These are phyloP conservation scores for Sceloporus tristichus DNA, from an alignment of 2,113 vertebrate species.

Conservation along the genomic window DNA sequence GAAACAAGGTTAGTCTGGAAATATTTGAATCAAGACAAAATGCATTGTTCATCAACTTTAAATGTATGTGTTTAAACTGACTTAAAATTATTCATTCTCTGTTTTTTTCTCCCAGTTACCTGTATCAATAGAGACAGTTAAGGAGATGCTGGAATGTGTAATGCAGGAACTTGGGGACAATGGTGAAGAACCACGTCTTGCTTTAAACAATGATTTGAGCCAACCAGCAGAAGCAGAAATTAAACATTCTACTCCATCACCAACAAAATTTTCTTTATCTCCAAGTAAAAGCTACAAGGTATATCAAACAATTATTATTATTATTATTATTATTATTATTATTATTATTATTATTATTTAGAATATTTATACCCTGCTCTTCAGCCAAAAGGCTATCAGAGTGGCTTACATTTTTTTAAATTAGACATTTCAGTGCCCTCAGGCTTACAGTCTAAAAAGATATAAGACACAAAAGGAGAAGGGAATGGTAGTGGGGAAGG, in stretches of 20 bases:
- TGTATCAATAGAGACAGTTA: conserved; percentile 89
- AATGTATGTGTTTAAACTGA: neutral
- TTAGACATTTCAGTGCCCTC: too few species aligned
- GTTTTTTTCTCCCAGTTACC: conserved; percentile 82
- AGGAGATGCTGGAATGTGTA: conserved; percentile 90
- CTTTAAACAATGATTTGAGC: conserved; percentile 81
- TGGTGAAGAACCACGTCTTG: conserved; percentile 77
- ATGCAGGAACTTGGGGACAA: conserved; percentile 89
- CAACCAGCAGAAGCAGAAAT: conserved; percentile 80
- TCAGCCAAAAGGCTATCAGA: too few species aligned
- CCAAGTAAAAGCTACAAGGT: conserved; percentile 91
- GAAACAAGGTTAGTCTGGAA: neutral
- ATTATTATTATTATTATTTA: too few species aligned
- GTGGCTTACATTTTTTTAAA: too few species aligned
- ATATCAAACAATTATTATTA: conserved; percentile 29
- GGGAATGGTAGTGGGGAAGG: too few species aligned
- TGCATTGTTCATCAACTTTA: neutral
- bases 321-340: too few species aligned
- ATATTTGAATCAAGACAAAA: neutral
- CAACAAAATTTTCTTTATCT: conserved; percentile 85
- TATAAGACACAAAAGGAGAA: too few species aligned
- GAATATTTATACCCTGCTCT: too few species aligned
- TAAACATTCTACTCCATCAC: conserved; percentile 88
- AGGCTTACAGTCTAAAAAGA: too few species aligned
- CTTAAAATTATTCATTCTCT: conserved; percentile 1